Evolutionary conservation across 2,797 vertebrate genomes (phyloP).

Genomic region (Meda fulgida): DNA sequence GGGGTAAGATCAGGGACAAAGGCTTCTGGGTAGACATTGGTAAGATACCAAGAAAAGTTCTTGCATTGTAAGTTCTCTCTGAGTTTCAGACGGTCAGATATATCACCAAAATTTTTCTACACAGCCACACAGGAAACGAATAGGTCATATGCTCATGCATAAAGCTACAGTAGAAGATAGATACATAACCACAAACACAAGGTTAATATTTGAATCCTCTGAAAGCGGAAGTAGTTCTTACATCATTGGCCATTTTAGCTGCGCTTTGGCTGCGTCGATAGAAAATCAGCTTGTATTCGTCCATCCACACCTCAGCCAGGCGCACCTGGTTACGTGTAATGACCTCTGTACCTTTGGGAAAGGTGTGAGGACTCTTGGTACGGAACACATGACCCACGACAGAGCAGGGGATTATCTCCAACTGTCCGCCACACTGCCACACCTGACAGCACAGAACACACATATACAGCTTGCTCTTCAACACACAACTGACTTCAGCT

Average conservation of each 20-base stretch:
- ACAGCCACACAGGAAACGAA: slow-evolving; percentile 6
- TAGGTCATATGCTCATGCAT: not conserved
- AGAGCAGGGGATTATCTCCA: slow-evolving; percentile 96
- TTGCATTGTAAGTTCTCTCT: slow-evolving; percentile 90
- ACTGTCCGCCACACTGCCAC: slow-evolving; percentile 94
- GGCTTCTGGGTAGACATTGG: slow-evolving; percentile 93
- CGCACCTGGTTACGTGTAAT: slow-evolving; percentile 94
- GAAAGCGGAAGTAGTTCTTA: slow-evolving; percentile 63
- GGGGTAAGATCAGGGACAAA: slow-evolving; percentile 90
- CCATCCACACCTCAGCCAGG: slow-evolving; percentile 98
- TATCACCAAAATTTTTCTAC: slow-evolving; percentile 89
- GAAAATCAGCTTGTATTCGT: slow-evolving; percentile 88
- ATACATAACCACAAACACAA: not conserved
- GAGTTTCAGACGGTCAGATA: slow-evolving; percentile 87
- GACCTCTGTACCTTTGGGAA: slow-evolving; percentile 92
- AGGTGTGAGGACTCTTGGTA: slow-evolving; percentile 94
- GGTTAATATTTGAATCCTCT: not conserved
- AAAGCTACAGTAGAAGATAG: not conserved
- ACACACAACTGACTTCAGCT: not conserved
- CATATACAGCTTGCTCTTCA: too few relatives aligned
- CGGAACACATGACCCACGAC: slow-evolving; percentile 97
- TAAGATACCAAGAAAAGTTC: slow-evolving; percentile 96
- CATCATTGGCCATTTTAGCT: slow-evolving; percentile 85
- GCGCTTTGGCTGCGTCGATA: slow-evolving; percentile 90
- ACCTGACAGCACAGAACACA: slow-evolving; percentile 77